Evolutionary conservation across 2,888 invertebrate species (phyloP).

Genomic region (Eretmocerus hayati): DNA sequence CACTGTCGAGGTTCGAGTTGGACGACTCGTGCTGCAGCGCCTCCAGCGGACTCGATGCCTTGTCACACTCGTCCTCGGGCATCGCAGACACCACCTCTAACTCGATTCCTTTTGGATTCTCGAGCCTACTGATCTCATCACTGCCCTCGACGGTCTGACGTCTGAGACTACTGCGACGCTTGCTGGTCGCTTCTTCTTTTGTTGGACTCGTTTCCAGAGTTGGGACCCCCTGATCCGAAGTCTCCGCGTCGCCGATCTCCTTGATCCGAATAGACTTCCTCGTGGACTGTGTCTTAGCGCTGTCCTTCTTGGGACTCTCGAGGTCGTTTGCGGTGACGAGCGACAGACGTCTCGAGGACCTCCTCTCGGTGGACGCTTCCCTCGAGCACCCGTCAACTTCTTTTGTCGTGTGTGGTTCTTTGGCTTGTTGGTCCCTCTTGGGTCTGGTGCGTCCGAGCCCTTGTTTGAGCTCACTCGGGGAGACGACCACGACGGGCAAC

Average conservation of each 20-base stretch:
- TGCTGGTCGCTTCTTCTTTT: constrained; percentile 21
- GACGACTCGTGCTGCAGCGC: constrained; percentile 38
- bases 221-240: background rate
- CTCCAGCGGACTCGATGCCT: constrained; percentile 23
- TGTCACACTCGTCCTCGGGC: background rate
- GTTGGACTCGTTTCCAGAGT: background rate
- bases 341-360: background rate
- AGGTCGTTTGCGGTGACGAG: background rate
- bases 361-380: constrained; percentile 7
- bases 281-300: constrained; percentile 4
- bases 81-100: too few relatives aligned
- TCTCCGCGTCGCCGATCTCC: constrained; percentile 15
- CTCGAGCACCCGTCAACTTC: background rate
- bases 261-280: constrained; percentile 33
- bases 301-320: background rate
- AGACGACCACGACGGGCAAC: too few relatives aligned
- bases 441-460: constrained; percentile 21
- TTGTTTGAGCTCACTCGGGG: background rate
- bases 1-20: constrained; percentile 43
- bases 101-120: too few relatives aligned
- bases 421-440: constrained; percentile 16
- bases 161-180: constrained; percentile 29
- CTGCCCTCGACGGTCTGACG: too few relatives aligned
- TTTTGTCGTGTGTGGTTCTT: constrained; percentile 2
- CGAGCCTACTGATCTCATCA: too few relatives aligned